Conservation (phyloP, 2,888 invertebrate species). For the Amphipoea oculea region DNA sequence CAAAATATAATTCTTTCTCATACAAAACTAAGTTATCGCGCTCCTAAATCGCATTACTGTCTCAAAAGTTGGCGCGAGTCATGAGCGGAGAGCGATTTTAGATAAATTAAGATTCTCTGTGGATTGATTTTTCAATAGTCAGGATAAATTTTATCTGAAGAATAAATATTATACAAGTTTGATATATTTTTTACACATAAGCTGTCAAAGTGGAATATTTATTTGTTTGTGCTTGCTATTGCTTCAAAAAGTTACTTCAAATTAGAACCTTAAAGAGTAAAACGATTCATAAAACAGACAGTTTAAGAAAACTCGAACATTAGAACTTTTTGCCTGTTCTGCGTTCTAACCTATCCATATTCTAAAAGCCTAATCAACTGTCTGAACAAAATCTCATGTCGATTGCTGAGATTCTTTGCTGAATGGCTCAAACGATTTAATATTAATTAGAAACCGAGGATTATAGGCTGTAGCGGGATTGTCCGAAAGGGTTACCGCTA, state of each 20-base stretch:
- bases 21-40: constrained; percentile 73
- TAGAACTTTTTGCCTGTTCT: too few relatives aligned
- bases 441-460: not conserved
- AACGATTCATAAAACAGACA: too few relatives aligned
- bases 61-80: constrained; percentile 42
- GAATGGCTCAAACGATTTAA: not conserved
- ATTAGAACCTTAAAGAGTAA: too few relatives aligned
- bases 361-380: not conserved
- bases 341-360: not conserved
- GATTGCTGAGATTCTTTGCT: not conserved
- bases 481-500: too few relatives aligned
- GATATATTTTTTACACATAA: not conserved
- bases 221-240: not conserved
- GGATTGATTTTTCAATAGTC: not conserved
- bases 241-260: too few relatives aligned
- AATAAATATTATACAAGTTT: not conserved
- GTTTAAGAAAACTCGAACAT: too few relatives aligned
- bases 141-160: not conserved
- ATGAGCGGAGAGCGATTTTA: constrained; percentile 26
- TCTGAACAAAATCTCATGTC: not conserved
- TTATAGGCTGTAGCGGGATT: too few relatives aligned
- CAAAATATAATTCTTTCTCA: constrained; percentile 72
- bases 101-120: not conserved
- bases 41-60: constrained; percentile 71
- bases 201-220: not conserved